A percentile compares a stretch with the other conserved stretches of the same genome.
Evolutionary conservation across 2,797 vertebrate genomes (phyloP).

Genomic region (Neostethus bicornis): DNA sequence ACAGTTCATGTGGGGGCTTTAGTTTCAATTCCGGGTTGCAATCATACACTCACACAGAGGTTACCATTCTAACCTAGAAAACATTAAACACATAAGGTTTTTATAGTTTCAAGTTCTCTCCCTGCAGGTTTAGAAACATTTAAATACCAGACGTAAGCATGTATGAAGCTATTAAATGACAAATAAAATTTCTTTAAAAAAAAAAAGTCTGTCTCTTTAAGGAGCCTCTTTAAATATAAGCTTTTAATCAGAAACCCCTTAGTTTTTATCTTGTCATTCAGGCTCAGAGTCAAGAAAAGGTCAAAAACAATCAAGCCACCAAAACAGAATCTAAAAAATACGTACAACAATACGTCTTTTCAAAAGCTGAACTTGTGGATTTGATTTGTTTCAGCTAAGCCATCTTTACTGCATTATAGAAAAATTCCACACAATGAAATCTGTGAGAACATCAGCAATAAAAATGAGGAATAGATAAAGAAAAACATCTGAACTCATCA

Average conservation of each 20-base stretch:
- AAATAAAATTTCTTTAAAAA: constrained; percentile 19
- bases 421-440: constrained; percentile 57
- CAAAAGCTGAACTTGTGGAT: constrained; percentile 20
- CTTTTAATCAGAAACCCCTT: too few species aligned
- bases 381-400: constrained; percentile 44
- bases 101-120: constrained; percentile 35
- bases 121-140: constrained; percentile 54
- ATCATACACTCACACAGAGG: constrained; percentile 34
- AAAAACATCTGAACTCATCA: constrained; percentile 41
- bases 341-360: constrained; percentile 3
- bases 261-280: constrained; percentile 22
- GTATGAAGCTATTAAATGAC: constrained; percentile 57
- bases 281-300: constrained; percentile 1
- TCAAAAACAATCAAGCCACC: constrained; percentile 4
- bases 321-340: constrained; percentile 15
- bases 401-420: constrained; percentile 49
- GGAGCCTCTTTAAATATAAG: constrained; percentile 10
- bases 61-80: constrained; percentile 5
- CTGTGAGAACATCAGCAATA: constrained; percentile 32
- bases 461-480: constrained; percentile 42
- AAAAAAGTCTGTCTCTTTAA: neutral
- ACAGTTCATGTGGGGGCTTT: constrained; percentile 31
- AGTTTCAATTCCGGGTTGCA: constrained; percentile 28
- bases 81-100: constrained; percentile 42
- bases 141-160: constrained; percentile 53